These are phyloP conservation scores for Crenuchus spilurus DNA, from an alignment of 2,797 vertebrate species.

Conservation along the genomic window DNA sequence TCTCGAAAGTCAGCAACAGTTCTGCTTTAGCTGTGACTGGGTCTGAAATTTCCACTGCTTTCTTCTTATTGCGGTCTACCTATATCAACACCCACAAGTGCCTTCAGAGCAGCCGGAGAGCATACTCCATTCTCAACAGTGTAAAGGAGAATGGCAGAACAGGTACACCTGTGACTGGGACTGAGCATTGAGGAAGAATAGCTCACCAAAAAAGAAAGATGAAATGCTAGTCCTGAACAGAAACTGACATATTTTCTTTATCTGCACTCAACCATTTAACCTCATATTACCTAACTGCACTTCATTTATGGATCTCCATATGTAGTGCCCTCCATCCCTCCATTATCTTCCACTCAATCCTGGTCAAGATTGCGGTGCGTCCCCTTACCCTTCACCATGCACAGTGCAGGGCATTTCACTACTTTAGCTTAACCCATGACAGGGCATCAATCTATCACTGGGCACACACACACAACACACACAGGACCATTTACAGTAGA, in stretches of 20 bases:
- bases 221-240: conserved; percentile 31
- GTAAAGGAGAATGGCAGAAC: conserved; percentile 45
- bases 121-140: conserved; percentile 24
- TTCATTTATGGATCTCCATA: too few relatives aligned
- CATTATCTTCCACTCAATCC: too few relatives aligned
- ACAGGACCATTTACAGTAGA: too few relatives aligned
- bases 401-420: too few relatives aligned
- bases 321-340: too few relatives aligned
- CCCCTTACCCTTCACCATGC: too few relatives aligned
- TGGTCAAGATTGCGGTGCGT: too few relatives aligned
- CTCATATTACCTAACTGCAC: too few relatives aligned
- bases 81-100: conserved; percentile 7
- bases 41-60: background rate
- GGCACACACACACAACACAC: too few relatives aligned
- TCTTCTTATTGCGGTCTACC: background rate
- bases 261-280: background rate
- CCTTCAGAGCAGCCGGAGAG: conserved; percentile 48
- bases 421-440: too few relatives aligned
- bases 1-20: background rate
- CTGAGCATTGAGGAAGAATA: conserved; percentile 27
- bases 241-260: conserved; percentile 27
- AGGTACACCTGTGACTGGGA: conserved; percentile 51
- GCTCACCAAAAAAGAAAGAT: conserved; percentile 32
- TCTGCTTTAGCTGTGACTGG: conserved; percentile 11
- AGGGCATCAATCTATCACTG: too few relatives aligned